These are phyloP conservation scores for Drosophila carrolli DNA, from an alignment of 1,140 invertebrate genomes.

Conservation along the genomic window DNA sequence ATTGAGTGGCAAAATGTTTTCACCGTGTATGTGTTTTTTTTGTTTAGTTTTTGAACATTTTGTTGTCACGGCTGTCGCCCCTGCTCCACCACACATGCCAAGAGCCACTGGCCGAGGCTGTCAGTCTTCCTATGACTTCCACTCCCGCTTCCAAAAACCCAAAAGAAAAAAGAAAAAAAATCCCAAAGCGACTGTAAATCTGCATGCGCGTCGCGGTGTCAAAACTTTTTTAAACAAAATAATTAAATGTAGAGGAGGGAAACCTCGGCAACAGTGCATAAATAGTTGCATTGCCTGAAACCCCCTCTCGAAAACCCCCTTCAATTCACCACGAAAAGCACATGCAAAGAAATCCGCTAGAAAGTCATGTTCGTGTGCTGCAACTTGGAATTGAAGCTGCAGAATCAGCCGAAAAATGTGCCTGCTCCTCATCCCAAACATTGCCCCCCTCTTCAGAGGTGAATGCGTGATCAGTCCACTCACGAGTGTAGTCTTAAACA, in stretches of 20 bases:
- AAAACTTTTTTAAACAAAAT: constrained; percentile 84
- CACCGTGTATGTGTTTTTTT: constrained; percentile 6
- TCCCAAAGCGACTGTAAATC: constrained; percentile 66
- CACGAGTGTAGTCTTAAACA: constrained; percentile 6
- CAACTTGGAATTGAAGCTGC: constrained; percentile 40
- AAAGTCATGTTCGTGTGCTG: constrained; percentile 80
- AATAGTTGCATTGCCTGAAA: constrained; percentile 49
- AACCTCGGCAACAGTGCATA: constrained; percentile 34
- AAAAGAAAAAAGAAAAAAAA: constrained; percentile 12
- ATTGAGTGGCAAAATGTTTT: constrained; percentile 76
- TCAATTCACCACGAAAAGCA: constrained; percentile 48
- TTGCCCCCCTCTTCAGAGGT: constrained; percentile 24
- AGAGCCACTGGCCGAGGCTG: constrained; percentile 65
- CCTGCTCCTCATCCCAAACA: constrained; percentile 50
- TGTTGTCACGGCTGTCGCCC: constrained; percentile 56
- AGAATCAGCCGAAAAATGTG: constrained; percentile 53
- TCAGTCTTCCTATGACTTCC: constrained; percentile 59
- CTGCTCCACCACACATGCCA: constrained; percentile 30
- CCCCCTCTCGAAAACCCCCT: constrained; percentile 2
- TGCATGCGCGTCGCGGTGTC: constrained; percentile 81
- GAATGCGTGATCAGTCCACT: constrained; percentile 24
- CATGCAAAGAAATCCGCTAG: constrained; percentile 81
- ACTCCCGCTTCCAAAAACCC: constrained; percentile 42
- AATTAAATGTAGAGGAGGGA: constrained; percentile 76
- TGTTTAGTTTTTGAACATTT: constrained; percentile 44